phyloP scores from a whole-genome alignment of 2,113 vertebrate species.

The Cacatua alba region DNA sequence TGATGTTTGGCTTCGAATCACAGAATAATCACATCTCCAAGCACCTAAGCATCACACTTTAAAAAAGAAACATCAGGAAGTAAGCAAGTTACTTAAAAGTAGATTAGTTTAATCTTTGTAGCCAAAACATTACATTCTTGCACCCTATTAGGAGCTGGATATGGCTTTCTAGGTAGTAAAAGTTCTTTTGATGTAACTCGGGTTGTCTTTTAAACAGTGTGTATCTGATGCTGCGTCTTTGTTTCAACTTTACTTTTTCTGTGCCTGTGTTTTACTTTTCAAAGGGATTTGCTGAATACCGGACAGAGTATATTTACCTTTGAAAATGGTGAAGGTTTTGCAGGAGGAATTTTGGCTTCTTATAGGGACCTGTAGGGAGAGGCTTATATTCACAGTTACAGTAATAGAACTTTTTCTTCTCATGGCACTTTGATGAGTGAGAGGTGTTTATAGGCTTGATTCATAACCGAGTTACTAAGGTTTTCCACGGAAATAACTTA shows the following conservation, averaged over 20 bases:
- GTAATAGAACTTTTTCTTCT: conserved; percentile 47
- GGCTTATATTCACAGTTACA: conserved; percentile 60
- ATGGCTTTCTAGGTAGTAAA: conserved; percentile 63
- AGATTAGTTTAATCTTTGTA: conserved; percentile 71
- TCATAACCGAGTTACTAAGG: conserved; percentile 74
- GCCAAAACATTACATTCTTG: conserved; percentile 71
- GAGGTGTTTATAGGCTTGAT: conserved; percentile 82
- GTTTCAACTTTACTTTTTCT: background rate
- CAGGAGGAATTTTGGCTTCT: conserved; percentile 34
- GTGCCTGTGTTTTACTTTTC: background rate
- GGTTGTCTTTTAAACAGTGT: background rate
- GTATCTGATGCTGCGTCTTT: background rate
- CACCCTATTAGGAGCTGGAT: conserved; percentile 50
- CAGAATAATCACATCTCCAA: background rate
- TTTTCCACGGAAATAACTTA: conserved; percentile 85
- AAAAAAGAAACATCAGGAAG: conserved; percentile 63
- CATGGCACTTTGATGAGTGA: conserved; percentile 75
- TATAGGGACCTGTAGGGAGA: conserved; percentile 46
- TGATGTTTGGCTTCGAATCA: background rate
- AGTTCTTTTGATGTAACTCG: conserved; percentile 38
- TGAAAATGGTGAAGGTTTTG: conserved; percentile 17
- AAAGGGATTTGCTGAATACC: conserved; percentile 3
- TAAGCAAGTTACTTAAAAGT: conserved; percentile 69
- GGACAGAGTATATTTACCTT: background rate
- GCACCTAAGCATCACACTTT: conserved; percentile 58